phyloP scores from a whole-genome alignment of 2,797 vertebrate genomes.

The Enteromius thamalakanensis region DNA sequence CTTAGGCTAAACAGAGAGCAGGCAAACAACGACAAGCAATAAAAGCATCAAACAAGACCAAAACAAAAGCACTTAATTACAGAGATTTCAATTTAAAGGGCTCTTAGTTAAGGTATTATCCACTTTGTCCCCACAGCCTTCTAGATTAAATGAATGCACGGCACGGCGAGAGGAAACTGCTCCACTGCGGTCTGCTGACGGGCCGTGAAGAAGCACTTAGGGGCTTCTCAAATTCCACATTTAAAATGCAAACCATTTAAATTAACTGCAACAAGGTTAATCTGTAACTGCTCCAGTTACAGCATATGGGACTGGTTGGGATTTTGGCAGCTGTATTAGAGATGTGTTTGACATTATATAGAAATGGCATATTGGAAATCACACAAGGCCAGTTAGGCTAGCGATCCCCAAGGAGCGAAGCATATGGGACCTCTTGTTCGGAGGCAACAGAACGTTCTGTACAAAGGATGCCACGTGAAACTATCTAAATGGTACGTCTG shows the following conservation, averaged over 20 bases:
- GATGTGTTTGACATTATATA: slow-evolving; percentile 26
- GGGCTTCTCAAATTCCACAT: slow-evolving; percentile 43
- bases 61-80: slow-evolving; percentile 51
- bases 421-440: slow-evolving; percentile 18
- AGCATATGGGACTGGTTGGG: slow-evolving; percentile 24
- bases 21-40: not conserved
- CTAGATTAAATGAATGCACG: slow-evolving; percentile 31
- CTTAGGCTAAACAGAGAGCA: not conserved
- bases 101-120: slow-evolving; percentile 46
- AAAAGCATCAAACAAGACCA: slow-evolving; percentile 16
- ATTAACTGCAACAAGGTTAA: slow-evolving; percentile 44
- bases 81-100: slow-evolving; percentile 29
- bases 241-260: slow-evolving; percentile 47
- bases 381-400: slow-evolving; percentile 13
- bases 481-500: slow-evolving; percentile 39
- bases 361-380: slow-evolving; percentile 13
- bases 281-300: slow-evolving; percentile 21
- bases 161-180: slow-evolving; percentile 4
- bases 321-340: slow-evolving; percentile 29
- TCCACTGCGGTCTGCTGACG: slow-evolving; percentile 6
- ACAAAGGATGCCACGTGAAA: slow-evolving; percentile 5
- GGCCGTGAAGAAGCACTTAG: slow-evolving; percentile 40
- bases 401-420: not conserved
- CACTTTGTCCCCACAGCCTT: slow-evolving; percentile 30
- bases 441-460: not conserved